Evolutionary conservation across 2,113 vertebrate species (phyloP).

Genomic region (Cryptoleucopteryx plumbea): DNA sequence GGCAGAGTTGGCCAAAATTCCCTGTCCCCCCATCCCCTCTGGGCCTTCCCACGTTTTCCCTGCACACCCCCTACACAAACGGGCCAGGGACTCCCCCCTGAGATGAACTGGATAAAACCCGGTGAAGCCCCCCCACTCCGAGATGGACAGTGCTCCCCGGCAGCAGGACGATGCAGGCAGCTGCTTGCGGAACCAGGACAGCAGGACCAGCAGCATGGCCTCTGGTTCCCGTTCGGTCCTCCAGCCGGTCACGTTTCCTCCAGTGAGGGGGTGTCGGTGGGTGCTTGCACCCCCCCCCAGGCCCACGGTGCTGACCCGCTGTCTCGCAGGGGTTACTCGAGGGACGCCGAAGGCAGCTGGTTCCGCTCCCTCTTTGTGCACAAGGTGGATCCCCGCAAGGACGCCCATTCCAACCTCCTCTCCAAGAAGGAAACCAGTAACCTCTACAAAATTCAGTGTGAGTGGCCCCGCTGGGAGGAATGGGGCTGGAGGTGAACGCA

Average conservation of each 20-base stretch:
- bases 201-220: neutral
- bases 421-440: constrained; percentile 94
- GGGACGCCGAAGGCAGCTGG: constrained; percentile 86
- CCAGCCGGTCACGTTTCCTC: accelerated
- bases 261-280: accelerated
- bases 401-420: constrained; percentile 94
- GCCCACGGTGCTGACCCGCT: neutral
- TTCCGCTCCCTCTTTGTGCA: constrained; percentile 91
- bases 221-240: accelerated
- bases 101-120: accelerated
- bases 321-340: constrained; percentile 75
- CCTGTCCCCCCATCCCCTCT: no score
- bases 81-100: no score
- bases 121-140: neutral
- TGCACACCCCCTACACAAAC: no score
- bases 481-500: neutral
- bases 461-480: neutral
- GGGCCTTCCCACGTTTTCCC: no score
- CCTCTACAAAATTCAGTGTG: constrained; percentile 97
- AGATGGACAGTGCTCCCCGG: neutral
- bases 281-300: neutral
- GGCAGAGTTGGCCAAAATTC: no score
- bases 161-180: accelerated
- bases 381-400: constrained; percentile 91
- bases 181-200: neutral